Base-by-base conservation (phyloP, 2,888 invertebrate species). In the Agonopterix arenella region DNA sequence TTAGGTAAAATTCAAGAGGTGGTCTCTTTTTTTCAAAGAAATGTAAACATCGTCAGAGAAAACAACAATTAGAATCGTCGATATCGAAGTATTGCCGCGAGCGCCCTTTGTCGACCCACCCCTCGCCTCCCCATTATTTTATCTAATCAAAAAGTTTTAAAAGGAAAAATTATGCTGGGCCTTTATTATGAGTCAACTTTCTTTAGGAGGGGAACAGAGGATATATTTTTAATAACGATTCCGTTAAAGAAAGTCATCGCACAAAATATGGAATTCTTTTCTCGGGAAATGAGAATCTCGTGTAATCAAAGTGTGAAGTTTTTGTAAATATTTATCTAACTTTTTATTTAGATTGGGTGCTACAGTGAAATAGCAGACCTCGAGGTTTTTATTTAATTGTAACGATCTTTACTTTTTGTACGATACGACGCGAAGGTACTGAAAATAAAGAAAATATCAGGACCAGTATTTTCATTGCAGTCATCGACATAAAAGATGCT, bases 91-190 rank as follows among this genome's bases (percentile, higher is more conserved):
- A 81, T 73, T 69, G 84, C 84, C 78, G 76, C 73, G 74, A 72
- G 84, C 80, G 60, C 76, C 68, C 65, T 65, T 51, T 54, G 62
- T 60, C 62, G 59, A 60, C 57, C 78, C 78, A 66, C 80, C 80
- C 28, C 73, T 63, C 61, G 63, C 81, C 88, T 80, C 89, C 88
- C 89, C 82, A 84, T 86, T 89, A 89, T 89, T 89, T 89, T 86
- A 90, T 90, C 89, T 89, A 90, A 90, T 90, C 89, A 90, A 89
- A 89, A 90, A 89, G 86, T 90, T 90, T 89, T 89, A 89, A 89
- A 89, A 88, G 88, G 85, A 89, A 90, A 90, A 89, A 89, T 89
- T 89, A 89, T 89, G 76, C 89, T 78, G 78, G 44, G 82, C 86
- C 86, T 88, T 88, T 89, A 88, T 88, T 88, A 88, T 86, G 84